Percentiles rank a stretch among this genome's conserved stretches.
Evolutionary conservation across 2,888 invertebrate species (phyloP).

Genomic region (Conchocele bisecta): DNA sequence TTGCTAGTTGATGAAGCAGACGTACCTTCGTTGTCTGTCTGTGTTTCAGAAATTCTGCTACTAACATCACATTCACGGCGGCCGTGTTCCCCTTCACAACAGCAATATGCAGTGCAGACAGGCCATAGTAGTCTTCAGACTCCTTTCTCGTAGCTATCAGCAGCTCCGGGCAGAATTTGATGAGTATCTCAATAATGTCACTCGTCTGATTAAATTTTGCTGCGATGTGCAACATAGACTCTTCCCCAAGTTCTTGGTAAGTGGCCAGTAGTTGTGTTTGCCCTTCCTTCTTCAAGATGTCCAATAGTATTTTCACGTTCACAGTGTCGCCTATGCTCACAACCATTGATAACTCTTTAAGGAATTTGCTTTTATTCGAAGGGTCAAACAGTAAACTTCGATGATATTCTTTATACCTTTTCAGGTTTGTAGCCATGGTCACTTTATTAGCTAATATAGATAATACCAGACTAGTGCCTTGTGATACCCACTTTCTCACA

Average conservation of each 20-base stretch:
- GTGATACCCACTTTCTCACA: no score
- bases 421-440: slow-evolving; percentile 37
- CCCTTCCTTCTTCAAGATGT: slow-evolving; percentile 43
- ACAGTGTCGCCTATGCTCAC: slow-evolving; percentile 39
- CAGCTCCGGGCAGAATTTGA: slow-evolving; percentile 55
- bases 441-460: no score
- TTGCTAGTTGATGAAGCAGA: slow-evolving; percentile 56
- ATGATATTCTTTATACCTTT: slow-evolving; percentile 53
- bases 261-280: slow-evolving; percentile 22
- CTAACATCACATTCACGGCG: slow-evolving; percentile 54
- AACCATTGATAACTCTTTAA: slow-evolving; percentile 36
- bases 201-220: slow-evolving; percentile 60
- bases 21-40: slow-evolving; percentile 43
- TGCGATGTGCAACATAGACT: slow-evolving; percentile 62
- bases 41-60: slow-evolving; percentile 36
- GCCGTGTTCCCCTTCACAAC: slow-evolving; percentile 60
- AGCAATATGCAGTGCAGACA: slow-evolving; percentile 64
- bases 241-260: slow-evolving; percentile 51
- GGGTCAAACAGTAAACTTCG: slow-evolving; percentile 40
- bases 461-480: no score
- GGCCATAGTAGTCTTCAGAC: slow-evolving; percentile 58
- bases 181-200: slow-evolving; percentile 47
- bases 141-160: slow-evolving; percentile 53
- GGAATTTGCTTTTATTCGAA: slow-evolving; percentile 34
- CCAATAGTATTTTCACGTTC: slow-evolving; percentile 42